Percentiles rank a stretch among this genome's conserved stretches.
Conservation (phyloP, 1,140 invertebrate species). For the Drosophila kepulauana region DNA sequence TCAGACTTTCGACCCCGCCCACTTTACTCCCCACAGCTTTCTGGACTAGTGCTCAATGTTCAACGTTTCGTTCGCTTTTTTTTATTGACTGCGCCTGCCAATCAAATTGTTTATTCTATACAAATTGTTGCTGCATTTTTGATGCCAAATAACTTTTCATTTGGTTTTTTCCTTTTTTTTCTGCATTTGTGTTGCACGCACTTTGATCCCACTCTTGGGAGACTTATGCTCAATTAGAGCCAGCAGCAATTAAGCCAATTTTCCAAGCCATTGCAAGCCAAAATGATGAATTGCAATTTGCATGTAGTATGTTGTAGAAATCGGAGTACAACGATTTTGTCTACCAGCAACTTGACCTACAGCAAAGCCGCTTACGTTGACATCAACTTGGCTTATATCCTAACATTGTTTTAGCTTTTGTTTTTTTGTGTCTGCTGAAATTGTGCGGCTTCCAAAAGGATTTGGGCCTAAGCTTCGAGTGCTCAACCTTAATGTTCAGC, state of each 20-base stretch:
- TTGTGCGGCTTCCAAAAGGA: constrained; percentile 58
- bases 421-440: constrained; percentile 44
- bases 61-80: constrained; percentile 11
- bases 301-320: constrained; percentile 20
- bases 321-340: constrained; percentile 25
- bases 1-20: constrained; percentile 63
- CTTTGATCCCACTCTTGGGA: constrained; percentile 29
- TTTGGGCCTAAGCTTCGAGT: background rate
- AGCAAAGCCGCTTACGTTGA: constrained; percentile 78
- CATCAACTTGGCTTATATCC: constrained; percentile 43
- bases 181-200: constrained; percentile 45
- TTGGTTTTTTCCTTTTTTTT: constrained; percentile 31
- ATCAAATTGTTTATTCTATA: constrained; percentile 72
- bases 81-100: constrained; percentile 73
- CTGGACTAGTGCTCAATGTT: background rate
- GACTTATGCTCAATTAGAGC: constrained; percentile 75
- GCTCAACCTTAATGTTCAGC: background rate
- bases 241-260: constrained; percentile 77
- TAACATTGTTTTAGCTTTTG: constrained; percentile 28
- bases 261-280: constrained; percentile 71
- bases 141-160: constrained; percentile 75
- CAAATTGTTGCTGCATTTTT: constrained; percentile 78
- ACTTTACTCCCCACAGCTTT: background rate
- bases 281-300: constrained; percentile 65
- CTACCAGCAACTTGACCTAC: constrained; percentile 73